Evolutionary conservation across 2,113 vertebrate species (phyloP).

Genomic region (Pituophis catenifer): DNA sequence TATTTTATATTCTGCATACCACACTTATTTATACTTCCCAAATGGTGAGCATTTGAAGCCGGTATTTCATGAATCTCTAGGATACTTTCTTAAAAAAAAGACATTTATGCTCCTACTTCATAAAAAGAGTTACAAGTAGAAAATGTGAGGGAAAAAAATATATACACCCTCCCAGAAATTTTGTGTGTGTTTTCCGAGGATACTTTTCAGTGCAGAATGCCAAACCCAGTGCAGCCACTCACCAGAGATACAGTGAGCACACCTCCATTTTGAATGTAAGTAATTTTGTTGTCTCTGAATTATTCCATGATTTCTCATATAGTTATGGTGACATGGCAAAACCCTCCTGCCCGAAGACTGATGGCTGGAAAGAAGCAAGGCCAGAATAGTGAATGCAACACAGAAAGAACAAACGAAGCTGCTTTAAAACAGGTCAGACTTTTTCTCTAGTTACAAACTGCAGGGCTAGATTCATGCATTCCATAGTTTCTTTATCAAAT

Average conservation of each 20-base stretch:
- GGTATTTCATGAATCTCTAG: neutral
- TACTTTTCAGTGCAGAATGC: neutral
- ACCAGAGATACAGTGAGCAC: neutral
- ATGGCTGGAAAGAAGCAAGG: neutral
- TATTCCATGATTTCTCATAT: neutral
- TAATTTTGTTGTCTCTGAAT: neutral
- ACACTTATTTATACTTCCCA: neutral
- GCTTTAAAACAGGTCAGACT: neutral
- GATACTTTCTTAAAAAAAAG: too few relatives aligned
- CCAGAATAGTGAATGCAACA: neutral
- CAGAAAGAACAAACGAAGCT: neutral
- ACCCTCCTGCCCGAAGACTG: neutral
- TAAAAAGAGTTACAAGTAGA: neutral
- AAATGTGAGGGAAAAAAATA: neutral
- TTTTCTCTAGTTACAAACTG: neutral
- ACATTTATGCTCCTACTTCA: neutral
- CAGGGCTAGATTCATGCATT: neutral
- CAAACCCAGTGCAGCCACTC: neutral
- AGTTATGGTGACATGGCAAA: neutral
- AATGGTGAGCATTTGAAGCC: neutral
- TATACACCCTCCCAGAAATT: neutral
- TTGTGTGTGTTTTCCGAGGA: neutral
- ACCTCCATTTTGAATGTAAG: neutral
- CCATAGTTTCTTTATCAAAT: neutral
- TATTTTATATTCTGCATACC: neutral